These are phyloP conservation scores for Osmerus mordax DNA, from an alignment of 2,113 vertebrate genomes.

Conservation along the genomic window DNA sequence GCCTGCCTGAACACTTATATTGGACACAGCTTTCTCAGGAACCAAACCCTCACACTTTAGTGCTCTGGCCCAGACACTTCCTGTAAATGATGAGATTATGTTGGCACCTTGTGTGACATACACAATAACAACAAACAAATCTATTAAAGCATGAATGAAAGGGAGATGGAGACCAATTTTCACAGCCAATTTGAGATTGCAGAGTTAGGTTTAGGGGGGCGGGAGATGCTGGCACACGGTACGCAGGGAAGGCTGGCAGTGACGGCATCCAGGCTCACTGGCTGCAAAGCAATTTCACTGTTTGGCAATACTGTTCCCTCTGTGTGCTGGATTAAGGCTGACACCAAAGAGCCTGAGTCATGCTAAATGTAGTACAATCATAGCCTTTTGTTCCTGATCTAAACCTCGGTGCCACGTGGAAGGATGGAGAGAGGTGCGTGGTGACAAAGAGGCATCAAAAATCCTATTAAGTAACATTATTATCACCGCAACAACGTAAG, in stretches of 20 bases:
- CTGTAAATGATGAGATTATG: conserved; percentile 53
- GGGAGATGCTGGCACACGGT: conserved; percentile 61
- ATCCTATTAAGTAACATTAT: conserved; percentile 45
- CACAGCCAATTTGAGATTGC: conserved; percentile 71
- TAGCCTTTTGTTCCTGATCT: conserved; percentile 66
- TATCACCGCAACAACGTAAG: conserved; percentile 38
- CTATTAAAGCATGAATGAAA: conserved; percentile 68
- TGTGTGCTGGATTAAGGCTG: conserved; percentile 69
- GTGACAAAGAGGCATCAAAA: conserved; percentile 41
- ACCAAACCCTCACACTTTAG: conserved; percentile 22
- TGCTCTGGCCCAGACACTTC: conserved; percentile 45
- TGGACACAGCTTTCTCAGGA: conserved; percentile 4
- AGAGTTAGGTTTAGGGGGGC: conserved; percentile 36
- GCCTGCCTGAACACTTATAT: not conserved
- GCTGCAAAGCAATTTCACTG: conserved; percentile 69
- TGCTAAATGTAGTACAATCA: conserved; percentile 71
- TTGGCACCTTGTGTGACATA: conserved; percentile 58
- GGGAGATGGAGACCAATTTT: conserved; percentile 63
- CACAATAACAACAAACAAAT: conserved; percentile 67
- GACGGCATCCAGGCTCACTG: conserved; percentile 59
- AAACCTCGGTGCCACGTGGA: conserved; percentile 38
- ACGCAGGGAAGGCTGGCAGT: conserved; percentile 61
- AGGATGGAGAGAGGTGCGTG: conserved; percentile 32
- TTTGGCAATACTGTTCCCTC: conserved; percentile 72
- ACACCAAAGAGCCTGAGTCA: conserved; percentile 71